Percentiles rank a stretch among this genome's conserved stretches.
Evolutionary conservation across 2,113 vertebrate species (phyloP).

Genomic region (Gallinago media): DNA sequence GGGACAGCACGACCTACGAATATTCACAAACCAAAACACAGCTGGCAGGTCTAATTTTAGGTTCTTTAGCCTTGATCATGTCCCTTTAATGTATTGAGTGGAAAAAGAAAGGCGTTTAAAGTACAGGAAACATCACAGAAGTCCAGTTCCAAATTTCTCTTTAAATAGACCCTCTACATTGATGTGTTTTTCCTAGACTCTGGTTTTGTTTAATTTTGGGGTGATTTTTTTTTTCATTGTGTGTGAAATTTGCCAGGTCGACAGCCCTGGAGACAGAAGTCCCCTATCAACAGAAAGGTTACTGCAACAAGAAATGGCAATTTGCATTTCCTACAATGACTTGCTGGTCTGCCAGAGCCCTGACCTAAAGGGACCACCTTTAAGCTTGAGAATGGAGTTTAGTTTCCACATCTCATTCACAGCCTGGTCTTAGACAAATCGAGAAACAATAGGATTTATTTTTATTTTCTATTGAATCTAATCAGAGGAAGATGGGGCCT

Average conservation of each 20-base stretch:
- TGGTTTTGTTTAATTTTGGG: constrained; percentile 60
- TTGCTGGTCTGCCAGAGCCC: constrained; percentile 14
- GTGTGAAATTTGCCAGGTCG: constrained; percentile 29
- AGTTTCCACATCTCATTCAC: constrained; percentile 16
- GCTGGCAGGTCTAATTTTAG: constrained; percentile 75
- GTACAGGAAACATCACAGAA: constrained; percentile 67
- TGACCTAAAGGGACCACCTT: constrained; percentile 20
- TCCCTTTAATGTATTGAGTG: constrained; percentile 69
- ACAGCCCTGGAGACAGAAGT: constrained; percentile 19
- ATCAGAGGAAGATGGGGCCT: not conserved
- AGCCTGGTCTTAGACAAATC: not conserved
- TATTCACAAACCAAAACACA: constrained; percentile 70
- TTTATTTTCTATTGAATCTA: constrained; percentile 47
- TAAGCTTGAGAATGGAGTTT: not conserved
- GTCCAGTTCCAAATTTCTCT: constrained; percentile 46
- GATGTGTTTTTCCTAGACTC: constrained; percentile 47
- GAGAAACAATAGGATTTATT: constrained; percentile 63
- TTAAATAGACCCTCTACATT: constrained; percentile 58
- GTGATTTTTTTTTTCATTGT: not conserved
- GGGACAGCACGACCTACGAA: constrained; percentile 50
- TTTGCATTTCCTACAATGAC: constrained; percentile 22
- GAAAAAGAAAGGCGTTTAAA: constrained; percentile 58
- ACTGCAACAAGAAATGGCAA: not conserved
- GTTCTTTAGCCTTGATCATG: constrained; percentile 65
- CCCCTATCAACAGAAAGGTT: not conserved